Percentiles rank a stretch among this genome's conserved stretches.
These are phyloP conservation scores for Conus betulinus DNA, from an alignment of 1,140 invertebrate genomes.

Conservation along the genomic window DNA sequence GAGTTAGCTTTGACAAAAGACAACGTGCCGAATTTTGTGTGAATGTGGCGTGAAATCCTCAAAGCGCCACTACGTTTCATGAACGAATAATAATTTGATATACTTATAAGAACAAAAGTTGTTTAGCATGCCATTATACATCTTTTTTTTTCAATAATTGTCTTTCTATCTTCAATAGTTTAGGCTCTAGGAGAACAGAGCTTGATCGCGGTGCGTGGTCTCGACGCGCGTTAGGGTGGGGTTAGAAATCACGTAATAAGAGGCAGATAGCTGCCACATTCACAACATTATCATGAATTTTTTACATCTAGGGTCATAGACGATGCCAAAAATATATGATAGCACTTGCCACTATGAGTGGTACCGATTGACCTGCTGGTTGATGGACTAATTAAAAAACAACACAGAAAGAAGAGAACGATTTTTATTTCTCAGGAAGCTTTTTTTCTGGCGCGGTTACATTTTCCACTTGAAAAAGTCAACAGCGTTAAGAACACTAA, in stretches of 20 bases:
- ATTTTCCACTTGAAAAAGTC: too few species aligned
- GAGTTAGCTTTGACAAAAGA: not conserved
- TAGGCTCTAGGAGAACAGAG: not conserved
- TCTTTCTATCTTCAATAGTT: not conserved
- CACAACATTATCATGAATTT: not conserved
- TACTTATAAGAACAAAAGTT: slow-evolving; percentile 8
- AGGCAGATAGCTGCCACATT: not conserved
- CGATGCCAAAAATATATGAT: not conserved
- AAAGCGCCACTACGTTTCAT: slow-evolving; percentile 1
- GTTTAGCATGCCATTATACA: slow-evolving; percentile 1
- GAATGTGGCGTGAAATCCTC: not conserved
- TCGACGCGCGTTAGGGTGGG: not conserved
- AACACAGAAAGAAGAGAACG: too few species aligned
- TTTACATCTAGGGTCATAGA: not conserved
- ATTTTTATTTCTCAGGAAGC: too few species aligned
- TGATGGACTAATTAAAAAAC: not conserved
- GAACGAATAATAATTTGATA: not conserved
- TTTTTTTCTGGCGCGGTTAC: too few species aligned
- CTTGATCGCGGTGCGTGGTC: not conserved
- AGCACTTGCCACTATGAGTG: not conserved
- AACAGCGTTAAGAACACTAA: too few species aligned
- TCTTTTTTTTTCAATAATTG: not conserved
- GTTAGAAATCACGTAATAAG: not conserved
- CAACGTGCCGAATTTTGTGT: not conserved
- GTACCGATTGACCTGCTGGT: not conserved